These are phyloP conservation scores for Scotopteryx bipunctaria DNA, from an alignment of 2,888 invertebrate genomes.

Conservation along the genomic window DNA sequence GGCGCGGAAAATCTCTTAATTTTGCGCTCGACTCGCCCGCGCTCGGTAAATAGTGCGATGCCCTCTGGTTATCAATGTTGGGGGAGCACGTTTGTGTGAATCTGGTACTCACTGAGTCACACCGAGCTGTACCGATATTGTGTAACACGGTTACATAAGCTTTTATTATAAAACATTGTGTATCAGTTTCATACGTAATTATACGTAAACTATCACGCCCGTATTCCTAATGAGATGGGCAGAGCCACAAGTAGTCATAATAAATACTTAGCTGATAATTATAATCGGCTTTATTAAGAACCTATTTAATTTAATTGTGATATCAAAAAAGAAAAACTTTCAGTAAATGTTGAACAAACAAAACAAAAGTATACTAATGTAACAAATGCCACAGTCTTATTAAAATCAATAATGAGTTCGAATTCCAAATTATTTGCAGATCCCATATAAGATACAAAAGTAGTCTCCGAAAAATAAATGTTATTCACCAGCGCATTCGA, in stretches of 20 bases:
- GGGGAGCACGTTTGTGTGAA: constrained; percentile 20
- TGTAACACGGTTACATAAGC: no score
- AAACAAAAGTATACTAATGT: constrained; percentile 2
- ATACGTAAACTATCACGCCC: no score
- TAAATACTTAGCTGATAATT: no score
- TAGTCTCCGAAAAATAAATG: constrained; percentile 19
- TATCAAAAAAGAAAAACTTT: background rate
- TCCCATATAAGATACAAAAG: constrained; percentile 12
- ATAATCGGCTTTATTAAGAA: no score
- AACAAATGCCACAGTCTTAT: background rate
- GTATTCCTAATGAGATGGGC: no score
- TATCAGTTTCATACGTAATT: no score
- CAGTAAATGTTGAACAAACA: background rate
- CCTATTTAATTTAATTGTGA: no score
- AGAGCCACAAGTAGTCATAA: no score
- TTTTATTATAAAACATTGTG: no score
- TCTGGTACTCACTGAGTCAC: no score
- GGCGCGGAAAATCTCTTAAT: constrained; percentile 74
- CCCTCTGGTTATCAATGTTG: constrained; percentile 40
- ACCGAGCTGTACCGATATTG: no score
- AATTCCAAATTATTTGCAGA: constrained; percentile 14
- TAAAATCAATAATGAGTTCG: constrained; percentile 5
- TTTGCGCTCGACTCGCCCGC: constrained; percentile 56
- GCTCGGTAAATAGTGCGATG: constrained; percentile 36
- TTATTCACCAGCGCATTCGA: constrained; percentile 12